Conservation (phyloP, 1,140 invertebrate genomes). For the Pachyrhynchus sulphureomaculatus region DNA sequence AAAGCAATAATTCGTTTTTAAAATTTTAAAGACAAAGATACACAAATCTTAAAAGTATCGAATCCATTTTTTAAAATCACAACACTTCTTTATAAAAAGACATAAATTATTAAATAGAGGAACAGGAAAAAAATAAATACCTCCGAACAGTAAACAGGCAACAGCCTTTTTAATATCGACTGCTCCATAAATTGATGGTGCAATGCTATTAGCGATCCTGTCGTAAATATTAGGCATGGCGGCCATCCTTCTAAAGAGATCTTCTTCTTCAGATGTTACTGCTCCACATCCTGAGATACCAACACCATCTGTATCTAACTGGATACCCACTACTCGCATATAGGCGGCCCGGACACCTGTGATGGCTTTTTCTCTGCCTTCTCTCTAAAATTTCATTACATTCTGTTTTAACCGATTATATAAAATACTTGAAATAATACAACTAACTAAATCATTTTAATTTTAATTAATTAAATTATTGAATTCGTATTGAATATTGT, state of each 20-base stretch:
- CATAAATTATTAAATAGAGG: too few species aligned
- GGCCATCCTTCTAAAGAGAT: slow-evolving; percentile 84
- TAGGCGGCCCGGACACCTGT: slow-evolving; percentile 94
- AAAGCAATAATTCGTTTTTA: too few species aligned
- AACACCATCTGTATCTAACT: slow-evolving; percentile 79
- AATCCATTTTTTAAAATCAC: too few species aligned
- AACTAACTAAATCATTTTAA: too few species aligned
- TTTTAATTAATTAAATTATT: too few species aligned
- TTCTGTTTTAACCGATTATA: slow-evolving; percentile 9
- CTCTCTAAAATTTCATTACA: slow-evolving; percentile 52
- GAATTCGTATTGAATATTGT: too few species aligned
- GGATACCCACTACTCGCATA: slow-evolving; percentile 89
- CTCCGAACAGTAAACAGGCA: slow-evolving; percentile 93
- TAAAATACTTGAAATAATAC: slow-evolving; percentile 7
- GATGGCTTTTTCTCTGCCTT: slow-evolving; percentile 79
- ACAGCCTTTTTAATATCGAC: slow-evolving; percentile 97
- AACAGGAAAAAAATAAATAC: too few species aligned
- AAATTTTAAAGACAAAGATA: too few species aligned
- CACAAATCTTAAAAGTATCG: too few species aligned
- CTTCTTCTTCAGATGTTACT: slow-evolving; percentile 87
- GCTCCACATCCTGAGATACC: slow-evolving; percentile 60
- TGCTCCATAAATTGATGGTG: slow-evolving; percentile 96
- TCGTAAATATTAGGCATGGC: slow-evolving; percentile 87
- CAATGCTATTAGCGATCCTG: slow-evolving; percentile 86
- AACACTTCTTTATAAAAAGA: too few species aligned